Percentiles rank a stretch among this genome's conserved stretches.
These are phyloP conservation scores for Carapus acus DNA, from an alignment of 2,797 vertebrate genomes.

Conservation along the genomic window DNA sequence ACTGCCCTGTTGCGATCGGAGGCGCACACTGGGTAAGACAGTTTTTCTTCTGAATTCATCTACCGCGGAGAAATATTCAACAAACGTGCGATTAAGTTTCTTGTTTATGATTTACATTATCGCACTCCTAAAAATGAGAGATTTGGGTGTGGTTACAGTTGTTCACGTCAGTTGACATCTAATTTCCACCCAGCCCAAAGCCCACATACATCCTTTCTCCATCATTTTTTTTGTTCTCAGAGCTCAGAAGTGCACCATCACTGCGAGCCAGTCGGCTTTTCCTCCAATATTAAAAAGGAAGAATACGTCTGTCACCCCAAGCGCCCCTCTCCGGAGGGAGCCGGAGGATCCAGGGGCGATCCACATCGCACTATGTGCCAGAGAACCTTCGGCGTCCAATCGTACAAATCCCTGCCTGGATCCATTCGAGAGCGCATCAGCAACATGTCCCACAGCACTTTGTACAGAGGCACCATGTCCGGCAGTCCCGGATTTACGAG, in stretches of 20 bases:
- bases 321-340: conserved; percentile 84
- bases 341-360: conserved; percentile 74
- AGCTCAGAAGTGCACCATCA: conserved; percentile 53
- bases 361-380: conserved; percentile 78
- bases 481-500: conserved; percentile 74
- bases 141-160: conserved; percentile 65
- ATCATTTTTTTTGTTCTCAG: conserved; percentile 45
- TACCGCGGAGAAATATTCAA: too few relatives aligned
- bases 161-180: conserved; percentile 43
- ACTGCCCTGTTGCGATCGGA: conserved; percentile 69
- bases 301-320: conserved; percentile 1
- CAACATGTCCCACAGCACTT: conserved; percentile 74
- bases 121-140: conserved; percentile 16
- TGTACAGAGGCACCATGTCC: conserved; percentile 66
- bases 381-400: conserved; percentile 79
- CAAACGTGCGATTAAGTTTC: conserved; percentile 1
- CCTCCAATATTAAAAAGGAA: conserved; percentile 39
- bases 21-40: conserved; percentile 80
- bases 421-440: conserved; percentile 64
- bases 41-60: too few relatives aligned
- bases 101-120: conserved; percentile 1
- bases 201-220: conserved; percentile 38
- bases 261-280: conserved; percentile 31
- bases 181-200: conserved; percentile 32
- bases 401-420: conserved; percentile 56